phyloP scores from a whole-genome alignment of 2,888 invertebrate species.

The Dicyrtoma fusca region DNA sequence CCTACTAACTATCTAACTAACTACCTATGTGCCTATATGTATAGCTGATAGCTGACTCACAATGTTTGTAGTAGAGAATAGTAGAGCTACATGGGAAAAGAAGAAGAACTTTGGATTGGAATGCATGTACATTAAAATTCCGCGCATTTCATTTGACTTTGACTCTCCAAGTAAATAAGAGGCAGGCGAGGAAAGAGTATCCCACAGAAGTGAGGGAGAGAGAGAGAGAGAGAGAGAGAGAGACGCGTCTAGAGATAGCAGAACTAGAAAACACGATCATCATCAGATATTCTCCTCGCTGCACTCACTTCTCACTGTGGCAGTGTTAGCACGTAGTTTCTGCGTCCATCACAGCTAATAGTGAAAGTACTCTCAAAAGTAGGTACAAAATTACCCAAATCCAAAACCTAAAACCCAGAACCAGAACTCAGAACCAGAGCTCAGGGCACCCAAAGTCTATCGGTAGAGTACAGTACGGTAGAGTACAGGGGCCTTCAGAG shows the following conservation, averaged over 20 bases:
- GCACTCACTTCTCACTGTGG: slow-evolving; percentile 22
- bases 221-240: slow-evolving; percentile 18
- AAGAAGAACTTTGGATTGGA: slow-evolving; percentile 33
- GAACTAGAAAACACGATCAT: slow-evolving; percentile 31
- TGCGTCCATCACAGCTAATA: slow-evolving; percentile 28
- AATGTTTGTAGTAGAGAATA: too few relatives aligned
- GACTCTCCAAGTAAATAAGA: background rate
- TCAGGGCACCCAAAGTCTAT: too few relatives aligned
- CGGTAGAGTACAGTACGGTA: too few relatives aligned
- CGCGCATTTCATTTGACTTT: slow-evolving; percentile 43
- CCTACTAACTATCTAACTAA: too few relatives aligned
- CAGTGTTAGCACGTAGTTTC: slow-evolving; percentile 34
- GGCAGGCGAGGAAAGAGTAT: slow-evolving; percentile 3
- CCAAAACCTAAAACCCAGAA: too few relatives aligned
- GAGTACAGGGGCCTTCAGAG: too few relatives aligned
- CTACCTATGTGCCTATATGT: background rate
- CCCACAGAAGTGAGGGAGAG: background rate
- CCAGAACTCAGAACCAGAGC: too few relatives aligned
- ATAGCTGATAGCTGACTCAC: too few relatives aligned
- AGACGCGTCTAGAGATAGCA: background rate
- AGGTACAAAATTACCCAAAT: background rate
- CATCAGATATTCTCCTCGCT: slow-evolving; percentile 33
- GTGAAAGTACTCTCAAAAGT: background rate
- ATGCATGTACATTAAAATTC: slow-evolving; percentile 50
- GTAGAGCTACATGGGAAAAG: too few relatives aligned